Base-by-base conservation (phyloP, 2,113 vertebrate species). In the Etheostoma cragini region DNA sequence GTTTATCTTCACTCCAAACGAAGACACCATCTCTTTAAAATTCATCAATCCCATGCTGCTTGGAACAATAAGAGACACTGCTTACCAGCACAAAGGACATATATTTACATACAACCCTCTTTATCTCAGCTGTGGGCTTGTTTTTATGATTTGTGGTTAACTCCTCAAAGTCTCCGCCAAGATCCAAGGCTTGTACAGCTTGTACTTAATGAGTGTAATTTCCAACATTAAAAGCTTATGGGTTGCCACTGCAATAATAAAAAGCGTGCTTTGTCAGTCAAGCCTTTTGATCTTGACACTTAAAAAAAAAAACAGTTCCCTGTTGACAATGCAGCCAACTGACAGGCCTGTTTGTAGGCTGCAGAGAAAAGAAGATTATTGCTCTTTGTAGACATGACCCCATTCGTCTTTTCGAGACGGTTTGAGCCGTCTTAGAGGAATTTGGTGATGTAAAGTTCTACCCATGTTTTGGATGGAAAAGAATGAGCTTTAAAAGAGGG, bases 281-380 rank as follows among this genome's bases (percentile, higher is more conserved):
- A 80, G 69, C 81, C 90, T 87, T 95, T 95, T 95, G 93, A 95
- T 95, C 90, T 91, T 84, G 86, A 94, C 94, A 91, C 91, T 91
- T 94, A 84, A 80, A 86, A 91, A 94, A 92, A 42, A 30, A 92
- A 42, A 46, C 89, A 85, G 89, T 84, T 90, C 82, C 76, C 77
- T 80, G 85, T 84, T 89, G 85, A 94, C 92, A 92, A 85, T 89
- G 77, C 83, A 83, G 89, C 87, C 72, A 88, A 85, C 89, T 85
- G 89, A 92, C 86, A 83, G 88, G 83, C 67, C 80, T 85, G 90
- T 92, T 92, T 88, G 84, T 87, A 76, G 83, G 83, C 82, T 8
- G 53, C 1, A 45, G 75, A 88, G 80, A 80, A 91, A 92, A 90
- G 87, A 88, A 91, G 85, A 87, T 88, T 89, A 92, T 90, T 92